phyloP scores from a whole-genome alignment of 2,888 invertebrate species.

The Lepeophtheirus nordmannii region DNA sequence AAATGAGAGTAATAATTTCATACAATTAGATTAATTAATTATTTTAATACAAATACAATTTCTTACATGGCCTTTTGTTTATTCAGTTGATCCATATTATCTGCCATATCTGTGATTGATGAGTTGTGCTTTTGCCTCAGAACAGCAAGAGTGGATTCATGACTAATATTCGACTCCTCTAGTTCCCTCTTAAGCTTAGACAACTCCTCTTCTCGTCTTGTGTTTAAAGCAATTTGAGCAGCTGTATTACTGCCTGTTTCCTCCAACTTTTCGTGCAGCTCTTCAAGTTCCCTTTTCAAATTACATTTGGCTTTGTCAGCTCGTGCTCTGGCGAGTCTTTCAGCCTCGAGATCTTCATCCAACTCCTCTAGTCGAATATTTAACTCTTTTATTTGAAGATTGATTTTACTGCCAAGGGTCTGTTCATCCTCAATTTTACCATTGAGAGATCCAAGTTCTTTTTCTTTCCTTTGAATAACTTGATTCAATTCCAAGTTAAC shows the following conservation, averaged over 20 bases:
- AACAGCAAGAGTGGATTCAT: slow-evolving; percentile 38
- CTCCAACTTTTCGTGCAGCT: slow-evolving; percentile 37
- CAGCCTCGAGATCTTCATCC: slow-evolving; percentile 98
- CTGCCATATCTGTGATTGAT: slow-evolving; percentile 40
- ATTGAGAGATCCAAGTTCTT: slow-evolving; percentile 85
- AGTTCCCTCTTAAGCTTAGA: slow-evolving; percentile 40
- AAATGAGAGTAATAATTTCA: neutral
- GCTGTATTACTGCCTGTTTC: slow-evolving; percentile 43
- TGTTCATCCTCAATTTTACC: slow-evolving; percentile 96
- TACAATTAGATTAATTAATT: too few species aligned
- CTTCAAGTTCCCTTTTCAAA: slow-evolving; percentile 44
- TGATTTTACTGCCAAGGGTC: slow-evolving; percentile 85
- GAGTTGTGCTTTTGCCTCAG: slow-evolving; percentile 42
- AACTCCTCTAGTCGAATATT: slow-evolving; percentile 96
- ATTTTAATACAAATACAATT: neutral
- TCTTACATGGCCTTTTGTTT: slow-evolving; percentile 35
- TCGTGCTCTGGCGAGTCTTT: slow-evolving; percentile 90
- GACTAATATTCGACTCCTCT: slow-evolving; percentile 33
- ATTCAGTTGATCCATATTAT: slow-evolving; percentile 42
- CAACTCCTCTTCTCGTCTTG: slow-evolving; percentile 43
- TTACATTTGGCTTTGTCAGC: slow-evolving; percentile 69
- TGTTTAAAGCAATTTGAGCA: slow-evolving; percentile 42
- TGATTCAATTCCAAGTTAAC: slow-evolving; percentile 96
- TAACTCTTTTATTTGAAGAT: slow-evolving; percentile 99
- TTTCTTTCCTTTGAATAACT: slow-evolving; percentile 96